Evolutionary conservation across 1,140 invertebrate species (phyloP), one percentile per base, ranked within the genome.

Genomic region (Marisa cornuarietis): DNA sequence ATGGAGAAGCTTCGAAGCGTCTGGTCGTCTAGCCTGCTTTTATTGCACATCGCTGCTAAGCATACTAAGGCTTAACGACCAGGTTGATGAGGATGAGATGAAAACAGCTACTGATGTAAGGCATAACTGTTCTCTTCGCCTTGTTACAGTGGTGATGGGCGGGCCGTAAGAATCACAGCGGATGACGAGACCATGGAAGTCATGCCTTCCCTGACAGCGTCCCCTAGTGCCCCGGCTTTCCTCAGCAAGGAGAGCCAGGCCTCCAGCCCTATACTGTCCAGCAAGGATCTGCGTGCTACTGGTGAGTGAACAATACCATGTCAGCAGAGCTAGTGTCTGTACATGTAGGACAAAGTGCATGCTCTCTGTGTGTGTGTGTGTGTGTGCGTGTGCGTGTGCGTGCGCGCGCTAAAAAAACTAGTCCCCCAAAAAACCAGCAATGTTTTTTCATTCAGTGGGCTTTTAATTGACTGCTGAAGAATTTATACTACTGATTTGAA

Each of bases 211-310:
- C 49, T 84, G 63, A 76, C 81, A 2, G 79, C 76, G 5, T 84
- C 83, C 9, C 83, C 83, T 31, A 82, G 81, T 62, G 83, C 81
- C 10, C 83, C 83, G 31, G 83, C 81, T 31, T 82, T 77, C 77
- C 79, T 84, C 18, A 79, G 76, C 54, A 82, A 82, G 52, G 78
- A 77, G n/a, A 77, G 76, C 7, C 49, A 49, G 22, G 62, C 42
- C 66, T 71, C 73, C 74, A 81, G 77, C 18, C 80, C 80, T 26
- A 66, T 77, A 18, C 68, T 73, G 13, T 71, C 9, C 68, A 8
- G 58, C n/a, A 63, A 62, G 24, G 77, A 65, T 16, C 54, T 14
- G 54, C 54, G 54, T 11, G 16, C 11, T 18, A 58, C 54, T 3
- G 54, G 54, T 58, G 54, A 58, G 54, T 58, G 8, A 11, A 58